These are phyloP conservation scores for Octodon degus DNA, from an alignment of 2,113 vertebrate genomes.

Conservation along the genomic window DNA sequence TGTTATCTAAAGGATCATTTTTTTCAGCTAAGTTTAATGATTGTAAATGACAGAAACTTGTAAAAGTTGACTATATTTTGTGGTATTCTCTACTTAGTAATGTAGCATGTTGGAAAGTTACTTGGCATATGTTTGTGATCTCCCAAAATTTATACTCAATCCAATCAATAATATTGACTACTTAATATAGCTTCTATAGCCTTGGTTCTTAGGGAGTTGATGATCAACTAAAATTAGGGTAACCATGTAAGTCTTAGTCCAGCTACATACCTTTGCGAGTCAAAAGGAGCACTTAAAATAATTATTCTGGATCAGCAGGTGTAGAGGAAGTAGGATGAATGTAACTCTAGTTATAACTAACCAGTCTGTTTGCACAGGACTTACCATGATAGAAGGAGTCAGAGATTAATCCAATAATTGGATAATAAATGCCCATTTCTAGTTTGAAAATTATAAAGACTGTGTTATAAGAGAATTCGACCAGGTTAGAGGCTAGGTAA, in stretches of 20 bases:
- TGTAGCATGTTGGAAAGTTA: neutral
- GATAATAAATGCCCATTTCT: neutral
- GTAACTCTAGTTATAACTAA: neutral
- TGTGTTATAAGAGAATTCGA: neutral
- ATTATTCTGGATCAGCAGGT: neutral
- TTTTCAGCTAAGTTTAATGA: constrained; percentile 34
- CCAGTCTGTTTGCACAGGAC: neutral
- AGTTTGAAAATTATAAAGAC: neutral
- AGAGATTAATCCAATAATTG: neutral
- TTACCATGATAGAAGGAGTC: neutral
- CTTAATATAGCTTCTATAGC: neutral
- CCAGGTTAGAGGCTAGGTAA: neutral
- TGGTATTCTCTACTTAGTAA: neutral
- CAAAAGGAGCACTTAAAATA: neutral
- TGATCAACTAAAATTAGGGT: constrained; percentile 8
- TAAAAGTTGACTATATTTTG: neutral
- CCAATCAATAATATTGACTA: neutral
- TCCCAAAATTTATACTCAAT: neutral
- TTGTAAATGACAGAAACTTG: neutral
- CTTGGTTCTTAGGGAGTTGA: neutral
- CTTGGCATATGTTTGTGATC: neutral
- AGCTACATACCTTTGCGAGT: neutral
- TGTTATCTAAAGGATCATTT: neutral
- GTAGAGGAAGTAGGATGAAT: neutral
- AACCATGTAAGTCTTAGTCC: neutral